These are phyloP conservation scores for Synanceia verrucosa DNA, from an alignment of 2,797 vertebrate species.

Conservation along the genomic window DNA sequence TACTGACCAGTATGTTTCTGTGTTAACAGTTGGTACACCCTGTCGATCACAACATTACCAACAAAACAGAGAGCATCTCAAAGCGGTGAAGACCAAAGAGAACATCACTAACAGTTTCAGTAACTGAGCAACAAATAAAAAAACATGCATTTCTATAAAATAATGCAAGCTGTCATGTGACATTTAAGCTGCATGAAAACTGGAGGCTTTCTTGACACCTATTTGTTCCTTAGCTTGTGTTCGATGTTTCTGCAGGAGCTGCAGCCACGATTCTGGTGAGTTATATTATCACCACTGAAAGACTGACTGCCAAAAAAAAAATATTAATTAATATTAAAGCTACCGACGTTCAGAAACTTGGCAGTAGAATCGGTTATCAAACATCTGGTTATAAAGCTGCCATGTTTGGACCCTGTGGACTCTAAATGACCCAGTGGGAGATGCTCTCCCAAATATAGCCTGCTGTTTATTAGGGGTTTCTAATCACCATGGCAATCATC, in stretches of 20 bases:
- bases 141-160: neutral
- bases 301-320: neutral
- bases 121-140: neutral
- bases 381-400: slow-evolving; percentile 73
- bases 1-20: neutral
- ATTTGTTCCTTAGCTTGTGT: neutral
- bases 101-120: neutral
- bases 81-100: neutral
- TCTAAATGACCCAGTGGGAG: slow-evolving; percentile 68
- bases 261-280: neutral
- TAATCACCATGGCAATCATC: slow-evolving; percentile 67
- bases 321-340: neutral
- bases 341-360: slow-evolving; percentile 23
- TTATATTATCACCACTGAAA: neutral
- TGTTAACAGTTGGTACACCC: neutral
- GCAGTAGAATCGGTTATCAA: slow-evolving; percentile 51
- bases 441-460: slow-evolving; percentile 59
- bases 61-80: neutral
- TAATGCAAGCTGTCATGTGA: neutral
- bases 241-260: neutral
- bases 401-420: slow-evolving; percentile 50
- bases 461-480: slow-evolving; percentile 71
- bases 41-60: neutral
- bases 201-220: neutral
- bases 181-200: neutral